Evolutionary conservation across 35 echinoderm and acorn worm genomes (phyloP).

Genomic region (Hemicentrotus pulcherrimus): DNA sequence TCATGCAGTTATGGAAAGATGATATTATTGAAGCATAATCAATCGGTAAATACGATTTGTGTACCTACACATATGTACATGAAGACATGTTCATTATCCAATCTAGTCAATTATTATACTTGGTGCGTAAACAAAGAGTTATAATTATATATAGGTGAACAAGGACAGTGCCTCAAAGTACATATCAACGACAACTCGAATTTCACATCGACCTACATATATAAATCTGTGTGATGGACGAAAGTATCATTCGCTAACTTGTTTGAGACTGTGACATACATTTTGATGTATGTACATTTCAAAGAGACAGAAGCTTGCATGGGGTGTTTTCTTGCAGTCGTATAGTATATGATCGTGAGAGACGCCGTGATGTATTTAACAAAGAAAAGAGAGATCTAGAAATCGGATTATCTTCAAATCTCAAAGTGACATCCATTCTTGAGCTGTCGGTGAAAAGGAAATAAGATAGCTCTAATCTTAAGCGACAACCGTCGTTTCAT

Average conservation of each 20-base stretch:
- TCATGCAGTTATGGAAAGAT: neutral
- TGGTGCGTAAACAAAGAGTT: too few species aligned
- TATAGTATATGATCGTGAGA: neutral
- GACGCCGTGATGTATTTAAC: neutral
- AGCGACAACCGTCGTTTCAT: neutral
- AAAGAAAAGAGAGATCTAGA: neutral
- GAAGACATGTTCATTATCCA: too few species aligned
- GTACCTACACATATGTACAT: too few species aligned
- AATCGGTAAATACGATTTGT: neutral
- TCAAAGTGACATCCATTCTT: neutral
- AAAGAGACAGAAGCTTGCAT: neutral
- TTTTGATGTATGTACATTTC: neutral
- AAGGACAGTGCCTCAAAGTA: too few species aligned
- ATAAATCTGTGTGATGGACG: too few species aligned
- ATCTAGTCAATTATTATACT: too few species aligned
- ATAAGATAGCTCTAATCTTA: neutral
- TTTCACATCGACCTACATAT: too few species aligned
- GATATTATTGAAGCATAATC: neutral
- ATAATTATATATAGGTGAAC: too few species aligned
- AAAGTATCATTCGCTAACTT: too few species aligned
- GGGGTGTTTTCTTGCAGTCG: neutral
- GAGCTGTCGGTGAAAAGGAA: neutral
- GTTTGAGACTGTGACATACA: too few species aligned
- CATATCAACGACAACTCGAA: too few species aligned
- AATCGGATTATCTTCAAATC: neutral